Evolutionary conservation across 2,888 invertebrate species (phyloP), one percentile per base, ranked within the genome.

Genomic region (Lycia hirtaria): DNA sequence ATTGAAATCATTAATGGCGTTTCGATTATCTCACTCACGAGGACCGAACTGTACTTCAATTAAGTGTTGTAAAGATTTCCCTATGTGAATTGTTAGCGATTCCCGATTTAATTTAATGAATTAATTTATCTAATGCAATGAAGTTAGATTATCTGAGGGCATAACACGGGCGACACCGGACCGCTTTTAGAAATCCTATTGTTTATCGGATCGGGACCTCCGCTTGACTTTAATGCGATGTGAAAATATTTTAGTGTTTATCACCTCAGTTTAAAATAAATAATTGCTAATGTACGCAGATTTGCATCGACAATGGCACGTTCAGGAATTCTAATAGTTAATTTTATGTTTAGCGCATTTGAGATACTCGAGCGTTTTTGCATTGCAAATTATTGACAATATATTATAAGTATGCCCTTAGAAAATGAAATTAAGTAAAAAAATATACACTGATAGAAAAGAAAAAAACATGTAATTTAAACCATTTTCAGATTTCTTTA

Each of bases 1-100:
- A 88, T 84, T 85, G 83, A 84, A 87, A 88, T 89, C 89, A 88
- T 90, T 90, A 88, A 89, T 79, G 83, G 81, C 68, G 60, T 67
- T 73, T 72, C 79, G 92, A 91, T 92, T 89, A 92, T 92, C 92
- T 88, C 72, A 72, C 89, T 91, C 92, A 91, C 92, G 91, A 88
- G 83, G 72, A 78, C 75, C 76, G 80, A 79, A 66, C 67, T 77
- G 71, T 71, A 76, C 79, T 82, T 88, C 90, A 91, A 90, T 90
- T 90, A 90, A 91, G 87, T 78, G 81, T 84, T 85, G 87, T 85
- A 80, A 83, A 83, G 83, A 85, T 88, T 83, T 86, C 81, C 83
- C 78, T 85, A 85, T 83, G 87, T 81, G 87, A 87, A 88, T 86
- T 87, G 88, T 87, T 80, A 65, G 72, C 76, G 78, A 80, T 78